Conservation (phyloP, 2,797 vertebrate genomes). For the Euthynnus affinis region DNA sequence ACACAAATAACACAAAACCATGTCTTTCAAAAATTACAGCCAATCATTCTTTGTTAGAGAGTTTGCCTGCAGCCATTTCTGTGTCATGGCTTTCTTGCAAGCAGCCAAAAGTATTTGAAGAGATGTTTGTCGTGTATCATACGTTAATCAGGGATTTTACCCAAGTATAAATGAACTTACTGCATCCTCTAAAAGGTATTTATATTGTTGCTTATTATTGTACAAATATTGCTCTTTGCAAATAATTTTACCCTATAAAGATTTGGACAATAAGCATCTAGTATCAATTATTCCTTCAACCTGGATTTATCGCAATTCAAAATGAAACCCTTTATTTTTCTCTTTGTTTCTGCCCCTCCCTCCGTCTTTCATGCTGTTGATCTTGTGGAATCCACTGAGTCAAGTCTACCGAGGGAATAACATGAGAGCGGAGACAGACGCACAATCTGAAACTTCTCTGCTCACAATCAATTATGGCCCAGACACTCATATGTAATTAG, state of each 20-base stretch:
- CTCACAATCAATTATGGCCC: slow-evolving; percentile 84
- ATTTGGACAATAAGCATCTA: slow-evolving; percentile 14
- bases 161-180: background rate
- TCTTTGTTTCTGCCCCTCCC: slow-evolving; percentile 45
- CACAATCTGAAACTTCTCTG: slow-evolving; percentile 65
- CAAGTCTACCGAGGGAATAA: slow-evolving; percentile 56
- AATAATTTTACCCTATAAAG: slow-evolving; percentile 8
- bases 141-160: background rate
- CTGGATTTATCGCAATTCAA: slow-evolving; percentile 37
- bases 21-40: too few species aligned
- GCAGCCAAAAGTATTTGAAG: background rate
- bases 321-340: slow-evolving; percentile 43
- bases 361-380: slow-evolving; percentile 59
- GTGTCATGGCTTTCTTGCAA: background rate
- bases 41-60: background rate
- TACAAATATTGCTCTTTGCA: background rate
- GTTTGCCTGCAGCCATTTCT: background rate
- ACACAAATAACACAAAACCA: too few species aligned
- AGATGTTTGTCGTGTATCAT: background rate
- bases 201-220: background rate
- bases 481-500: slow-evolving; percentile 85
- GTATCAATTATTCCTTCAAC: slow-evolving; percentile 26
- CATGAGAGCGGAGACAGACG: slow-evolving; percentile 61
- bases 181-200: slow-evolving; percentile 5
- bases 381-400: slow-evolving; percentile 64